Percentiles rank a stretch among this genome's conserved stretches.
Conservation (phyloP, 2,888 invertebrate species). For the Ypsolopha sequella region DNA sequence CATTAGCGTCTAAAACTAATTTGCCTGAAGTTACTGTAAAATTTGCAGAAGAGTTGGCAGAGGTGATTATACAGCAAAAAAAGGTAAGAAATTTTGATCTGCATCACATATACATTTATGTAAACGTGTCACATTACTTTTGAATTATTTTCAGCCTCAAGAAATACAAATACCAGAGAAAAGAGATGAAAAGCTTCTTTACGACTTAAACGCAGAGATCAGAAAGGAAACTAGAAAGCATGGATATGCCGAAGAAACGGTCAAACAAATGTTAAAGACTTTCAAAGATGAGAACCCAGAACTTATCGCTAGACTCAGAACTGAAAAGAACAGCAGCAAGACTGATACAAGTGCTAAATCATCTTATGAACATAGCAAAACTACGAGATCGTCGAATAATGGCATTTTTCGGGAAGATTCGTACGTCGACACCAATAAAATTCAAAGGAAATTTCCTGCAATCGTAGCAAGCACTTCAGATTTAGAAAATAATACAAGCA, state of each 20-base stretch:
- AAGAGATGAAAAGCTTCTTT: conserved; percentile 32
- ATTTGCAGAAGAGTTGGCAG: conserved; percentile 59
- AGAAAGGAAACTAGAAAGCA: conserved; percentile 32
- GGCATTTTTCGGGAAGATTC: background rate
- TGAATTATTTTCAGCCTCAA: conserved; percentile 29
- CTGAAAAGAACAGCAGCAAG: conserved; percentile 14
- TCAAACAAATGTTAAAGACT: conserved; percentile 25
- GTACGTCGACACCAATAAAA: background rate
- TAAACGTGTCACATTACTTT: background rate
- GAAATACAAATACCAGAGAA: conserved; percentile 23
- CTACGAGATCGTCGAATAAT: conserved; percentile 9
- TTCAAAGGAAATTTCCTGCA: too few relatives aligned
- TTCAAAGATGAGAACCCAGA: conserved; percentile 39
- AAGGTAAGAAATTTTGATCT: background rate
- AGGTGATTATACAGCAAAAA: conserved; percentile 34
- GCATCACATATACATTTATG: background rate
- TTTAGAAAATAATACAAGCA: too few relatives aligned
- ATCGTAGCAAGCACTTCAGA: too few relatives aligned
- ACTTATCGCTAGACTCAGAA: conserved; percentile 29
- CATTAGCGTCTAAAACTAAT: conserved; percentile 72
- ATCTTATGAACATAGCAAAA: background rate
- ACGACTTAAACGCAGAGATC: conserved; percentile 43
- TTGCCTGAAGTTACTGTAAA: conserved; percentile 70
- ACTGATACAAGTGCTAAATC: conserved; percentile 18
- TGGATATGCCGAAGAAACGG: conserved; percentile 17